Evolutionary conservation across 2,113 vertebrate species (phyloP).

Genomic region (Eurypyga helias): DNA sequence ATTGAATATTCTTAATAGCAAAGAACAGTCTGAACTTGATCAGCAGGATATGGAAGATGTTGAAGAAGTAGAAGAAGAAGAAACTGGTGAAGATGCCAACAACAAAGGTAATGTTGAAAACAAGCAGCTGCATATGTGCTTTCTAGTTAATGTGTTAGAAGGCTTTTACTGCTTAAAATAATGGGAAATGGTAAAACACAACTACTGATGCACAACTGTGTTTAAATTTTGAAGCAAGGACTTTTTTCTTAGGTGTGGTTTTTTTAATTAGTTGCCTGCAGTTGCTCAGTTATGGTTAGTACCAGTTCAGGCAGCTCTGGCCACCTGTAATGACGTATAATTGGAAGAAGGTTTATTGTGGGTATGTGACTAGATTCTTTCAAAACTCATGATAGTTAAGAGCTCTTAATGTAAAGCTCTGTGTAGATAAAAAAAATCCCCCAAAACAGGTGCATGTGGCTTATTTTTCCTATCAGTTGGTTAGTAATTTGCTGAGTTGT

Average conservation of each 20-base stretch:
- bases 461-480: background rate
- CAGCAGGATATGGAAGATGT: conserved; percentile 99
- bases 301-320: background rate
- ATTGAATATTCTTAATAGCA: conserved; percentile 77
- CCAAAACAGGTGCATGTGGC: background rate
- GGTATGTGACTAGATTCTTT: background rate
- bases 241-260: background rate
- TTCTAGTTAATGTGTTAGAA: background rate
- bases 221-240: background rate
- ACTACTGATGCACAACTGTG: background rate
- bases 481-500: background rate
- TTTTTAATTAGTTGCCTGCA: background rate
- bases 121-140: background rate
- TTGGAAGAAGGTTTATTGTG: background rate
- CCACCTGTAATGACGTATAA: background rate
- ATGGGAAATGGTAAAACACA: background rate
- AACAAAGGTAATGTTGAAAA: conserved; percentile 87
- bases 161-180: background rate
- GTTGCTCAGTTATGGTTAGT: background rate
- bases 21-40: conserved; percentile 96
- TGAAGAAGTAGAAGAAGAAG: conserved; percentile 96
- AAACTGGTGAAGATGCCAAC: conserved; percentile 92
- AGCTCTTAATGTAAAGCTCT: background rate
- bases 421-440: background rate
- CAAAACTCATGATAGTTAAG: background rate